A percentile compares a stretch with the other conserved stretches of the same genome.
These are phyloP conservation scores for Andrena fulva DNA, from an alignment of 2,888 invertebrate genomes.

Conservation along the genomic window DNA sequence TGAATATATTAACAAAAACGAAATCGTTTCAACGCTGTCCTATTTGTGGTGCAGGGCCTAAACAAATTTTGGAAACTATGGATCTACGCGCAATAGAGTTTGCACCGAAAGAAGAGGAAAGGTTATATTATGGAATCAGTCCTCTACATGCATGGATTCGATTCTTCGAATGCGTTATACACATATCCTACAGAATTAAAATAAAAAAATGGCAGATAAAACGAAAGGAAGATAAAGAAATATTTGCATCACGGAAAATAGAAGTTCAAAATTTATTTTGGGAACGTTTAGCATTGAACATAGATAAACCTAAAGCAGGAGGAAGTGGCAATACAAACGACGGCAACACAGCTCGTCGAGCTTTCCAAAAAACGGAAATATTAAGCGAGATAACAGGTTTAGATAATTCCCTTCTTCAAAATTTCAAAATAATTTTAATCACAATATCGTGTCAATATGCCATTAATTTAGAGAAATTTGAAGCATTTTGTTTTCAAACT, in stretches of 20 bases:
- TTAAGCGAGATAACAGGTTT: not conserved
- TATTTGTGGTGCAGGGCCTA: constrained; percentile 4
- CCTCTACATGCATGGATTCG: not conserved
- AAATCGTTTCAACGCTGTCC: constrained; percentile 2
- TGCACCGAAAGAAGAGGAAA: not conserved
- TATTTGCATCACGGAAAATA: too few species aligned
- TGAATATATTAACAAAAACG: not conserved
- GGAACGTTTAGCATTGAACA: not conserved
- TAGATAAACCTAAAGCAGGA: constrained; percentile 4
- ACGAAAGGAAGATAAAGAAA: not conserved
- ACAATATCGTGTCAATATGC: constrained; percentile 1
- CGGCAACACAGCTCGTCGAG: too few species aligned
- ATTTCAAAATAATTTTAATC: constrained; percentile 2
- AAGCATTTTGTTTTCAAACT: not conserved
- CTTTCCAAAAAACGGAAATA: not conserved
- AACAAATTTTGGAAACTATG: constrained; percentile 10
- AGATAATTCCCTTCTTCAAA: not conserved
- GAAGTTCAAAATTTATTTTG: constrained; percentile 4
- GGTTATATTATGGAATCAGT: not conserved
- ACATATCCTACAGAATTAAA: not conserved
- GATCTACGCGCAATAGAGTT: constrained; percentile 5
- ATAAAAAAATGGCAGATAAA: not conserved
- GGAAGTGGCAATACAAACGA: not conserved
- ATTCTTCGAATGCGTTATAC: constrained; percentile 3
- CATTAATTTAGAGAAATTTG: constrained; percentile 8